phyloP scores from a whole-genome alignment of 1,140 invertebrate genomes.

The Meloidogyne floridensis region DNA sequence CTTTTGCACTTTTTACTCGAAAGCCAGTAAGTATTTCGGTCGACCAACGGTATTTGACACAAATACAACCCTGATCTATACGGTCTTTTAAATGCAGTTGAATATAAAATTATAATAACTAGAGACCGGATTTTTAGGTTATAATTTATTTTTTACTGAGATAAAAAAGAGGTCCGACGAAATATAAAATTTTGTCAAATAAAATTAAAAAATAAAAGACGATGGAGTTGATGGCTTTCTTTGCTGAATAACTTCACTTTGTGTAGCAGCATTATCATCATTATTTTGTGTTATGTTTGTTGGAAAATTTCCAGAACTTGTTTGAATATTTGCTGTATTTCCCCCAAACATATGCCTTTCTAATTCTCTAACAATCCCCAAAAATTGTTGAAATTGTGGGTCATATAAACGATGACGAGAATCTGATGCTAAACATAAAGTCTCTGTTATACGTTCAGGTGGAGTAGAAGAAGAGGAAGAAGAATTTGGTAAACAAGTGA shows the following conservation, averaged over 20 bases:
- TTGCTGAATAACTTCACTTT: neutral
- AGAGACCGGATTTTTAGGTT: too few relatives aligned
- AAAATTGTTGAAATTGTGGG: constrained; percentile 54
- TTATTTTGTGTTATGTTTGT: neutral
- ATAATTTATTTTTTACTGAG: too few relatives aligned
- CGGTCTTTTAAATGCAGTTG: too few relatives aligned
- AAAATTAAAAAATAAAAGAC: constrained; percentile 26
- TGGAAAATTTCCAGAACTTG: neutral
- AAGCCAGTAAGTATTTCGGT: too few relatives aligned
- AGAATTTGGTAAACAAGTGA: neutral
- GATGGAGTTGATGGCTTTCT: constrained; percentile 16
- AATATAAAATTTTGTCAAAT: neutral
- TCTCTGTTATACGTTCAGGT: constrained; percentile 49
- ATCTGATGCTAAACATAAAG: constrained; percentile 45
- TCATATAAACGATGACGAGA: constrained; percentile 44
- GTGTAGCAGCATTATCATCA: neutral
- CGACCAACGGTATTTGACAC: too few relatives aligned
- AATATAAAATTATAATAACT: too few relatives aligned
- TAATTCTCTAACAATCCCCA: constrained; percentile 52
- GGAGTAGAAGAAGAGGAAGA: neutral
- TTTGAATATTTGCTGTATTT: constrained; percentile 23
- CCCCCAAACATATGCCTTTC: constrained; percentile 51
- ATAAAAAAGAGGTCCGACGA: neutral
- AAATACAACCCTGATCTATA: too few relatives aligned
- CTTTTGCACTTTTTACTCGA: too few relatives aligned